Evolutionary conservation across 2,797 vertebrate genomes (phyloP).

Genomic region (Lithobates pipiens): DNA sequence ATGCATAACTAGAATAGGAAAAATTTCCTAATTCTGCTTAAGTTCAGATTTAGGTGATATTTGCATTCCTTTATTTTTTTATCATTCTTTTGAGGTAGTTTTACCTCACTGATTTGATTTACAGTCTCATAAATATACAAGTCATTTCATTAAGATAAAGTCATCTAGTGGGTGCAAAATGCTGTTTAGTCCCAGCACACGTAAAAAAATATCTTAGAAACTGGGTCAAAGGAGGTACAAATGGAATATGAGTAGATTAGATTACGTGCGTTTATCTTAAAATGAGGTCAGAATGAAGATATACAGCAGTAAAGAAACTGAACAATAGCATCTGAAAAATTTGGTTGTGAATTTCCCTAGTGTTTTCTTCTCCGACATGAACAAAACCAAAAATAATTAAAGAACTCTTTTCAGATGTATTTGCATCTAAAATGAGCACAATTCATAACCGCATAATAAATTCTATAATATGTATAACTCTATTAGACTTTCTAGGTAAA

Average conservation of each 20-base stretch:
- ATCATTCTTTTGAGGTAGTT: neutral
- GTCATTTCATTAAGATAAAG: neutral
- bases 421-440: neutral
- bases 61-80: neutral
- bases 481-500: neutral
- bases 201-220: conserved; percentile 7
- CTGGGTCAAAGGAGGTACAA: conserved; percentile 25
- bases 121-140: too few relatives aligned
- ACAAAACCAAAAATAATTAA: neutral
- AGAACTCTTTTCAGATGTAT: neutral
- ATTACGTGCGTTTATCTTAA: neutral
- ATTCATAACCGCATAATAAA: neutral
- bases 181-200: neutral
- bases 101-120: neutral
- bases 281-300: conserved; percentile 13
- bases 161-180: conserved; percentile 14
- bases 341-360: too few relatives aligned
- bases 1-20: too few relatives aligned
- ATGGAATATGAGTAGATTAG: neutral
- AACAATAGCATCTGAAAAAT: conserved; percentile 4
- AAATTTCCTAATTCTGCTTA: too few relatives aligned
- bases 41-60: too few relatives aligned
- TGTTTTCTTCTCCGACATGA: too few relatives aligned
- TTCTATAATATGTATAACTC: neutral
- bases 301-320: conserved; percentile 4